Evolutionary conservation across 2,888 invertebrate species (phyloP).

Genomic region (Silvanus unidentatus): DNA sequence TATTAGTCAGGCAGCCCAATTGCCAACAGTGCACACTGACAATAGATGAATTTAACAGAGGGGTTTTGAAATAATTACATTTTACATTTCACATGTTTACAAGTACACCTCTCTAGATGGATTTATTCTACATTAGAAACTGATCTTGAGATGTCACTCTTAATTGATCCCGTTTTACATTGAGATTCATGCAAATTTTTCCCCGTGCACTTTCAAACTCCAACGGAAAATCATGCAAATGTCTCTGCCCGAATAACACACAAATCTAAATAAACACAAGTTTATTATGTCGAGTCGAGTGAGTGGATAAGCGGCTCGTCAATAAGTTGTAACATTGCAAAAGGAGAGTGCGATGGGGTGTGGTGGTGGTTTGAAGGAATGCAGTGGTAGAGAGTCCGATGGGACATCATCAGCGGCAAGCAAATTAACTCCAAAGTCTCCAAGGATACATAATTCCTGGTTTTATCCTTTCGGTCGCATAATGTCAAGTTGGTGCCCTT

Average conservation of each 20-base stretch:
- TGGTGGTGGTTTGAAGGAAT: slow-evolving; percentile 24
- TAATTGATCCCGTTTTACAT: background rate
- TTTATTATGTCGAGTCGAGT: background rate
- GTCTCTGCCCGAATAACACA: slow-evolving; percentile 7
- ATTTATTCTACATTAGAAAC: slow-evolving; percentile 14
- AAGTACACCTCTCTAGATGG: slow-evolving; percentile 22
- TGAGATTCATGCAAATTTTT: slow-evolving; percentile 11
- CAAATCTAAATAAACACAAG: slow-evolving; percentile 12
- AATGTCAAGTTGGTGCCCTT: slow-evolving; percentile 35
- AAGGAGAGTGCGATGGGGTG: slow-evolving; percentile 15
- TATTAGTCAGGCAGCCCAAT: slow-evolving; percentile 20
- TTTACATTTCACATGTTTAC: slow-evolving; percentile 23
- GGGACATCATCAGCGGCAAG: slow-evolving; percentile 45
- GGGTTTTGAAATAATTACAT: slow-evolving; percentile 18
- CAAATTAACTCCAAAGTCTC: slow-evolving; percentile 44
- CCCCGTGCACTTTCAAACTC: too few relatives aligned
- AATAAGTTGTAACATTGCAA: slow-evolving; percentile 6
- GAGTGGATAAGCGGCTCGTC: slow-evolving; percentile 6
- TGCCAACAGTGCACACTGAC: slow-evolving; percentile 15
- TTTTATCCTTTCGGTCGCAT: slow-evolving; percentile 41
- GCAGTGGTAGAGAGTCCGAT: slow-evolving; percentile 28
- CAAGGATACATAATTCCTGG: slow-evolving; percentile 42
- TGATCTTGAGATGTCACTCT: background rate
- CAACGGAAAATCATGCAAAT: too few relatives aligned
- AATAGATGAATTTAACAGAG: slow-evolving; percentile 19